Percentiles rank a stretch among this genome's conserved stretches.
Conservation (phyloP, 2,888 invertebrate genomes). For the Drosophila subquinaria region DNA sequence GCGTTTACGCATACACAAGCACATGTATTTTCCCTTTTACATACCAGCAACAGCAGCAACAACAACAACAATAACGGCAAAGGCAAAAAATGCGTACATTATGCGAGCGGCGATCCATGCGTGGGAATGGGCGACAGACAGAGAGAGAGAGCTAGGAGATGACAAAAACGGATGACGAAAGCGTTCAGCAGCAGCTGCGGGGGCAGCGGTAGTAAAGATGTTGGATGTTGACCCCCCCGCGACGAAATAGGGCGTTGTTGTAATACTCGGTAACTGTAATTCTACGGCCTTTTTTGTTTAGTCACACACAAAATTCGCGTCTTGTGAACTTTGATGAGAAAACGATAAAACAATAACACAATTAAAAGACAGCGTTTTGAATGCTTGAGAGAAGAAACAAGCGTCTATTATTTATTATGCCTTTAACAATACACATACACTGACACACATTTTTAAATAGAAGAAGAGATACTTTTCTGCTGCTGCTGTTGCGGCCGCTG, state of each 20-base stretch:
- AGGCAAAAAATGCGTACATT: constrained; percentile 54
- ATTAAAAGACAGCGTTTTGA: constrained; percentile 60
- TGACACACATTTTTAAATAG: constrained; percentile 81
- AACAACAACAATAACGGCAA: constrained; percentile 35
- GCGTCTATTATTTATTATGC: constrained; percentile 74
- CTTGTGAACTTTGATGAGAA: constrained; percentile 63
- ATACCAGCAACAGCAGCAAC: constrained; percentile 57
- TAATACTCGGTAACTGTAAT: constrained; percentile 57
- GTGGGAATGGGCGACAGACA: constrained; percentile 58
- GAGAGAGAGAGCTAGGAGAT: constrained; percentile 28
- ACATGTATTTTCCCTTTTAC: constrained; percentile 60
- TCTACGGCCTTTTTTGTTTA: constrained; percentile 54
- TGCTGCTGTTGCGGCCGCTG: constrained; percentile 45
- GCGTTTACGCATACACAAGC: constrained; percentile 3
- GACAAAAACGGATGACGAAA: constrained; percentile 59
- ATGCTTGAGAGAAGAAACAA: constrained; percentile 26
- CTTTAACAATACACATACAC: constrained; percentile 72
- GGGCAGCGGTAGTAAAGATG: constrained; percentile 35
- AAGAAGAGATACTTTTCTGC: constrained; percentile 76
- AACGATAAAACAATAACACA: constrained; percentile 72
- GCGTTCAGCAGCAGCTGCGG: constrained; percentile 38
- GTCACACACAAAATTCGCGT: constrained; percentile 64
- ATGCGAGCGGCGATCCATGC: constrained; percentile 59
- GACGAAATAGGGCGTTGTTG: constrained; percentile 66
- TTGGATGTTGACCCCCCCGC: constrained; percentile 46